phyloP scores from a whole-genome alignment of 2,888 invertebrate species.

The Strigamia crassipes region DNA sequence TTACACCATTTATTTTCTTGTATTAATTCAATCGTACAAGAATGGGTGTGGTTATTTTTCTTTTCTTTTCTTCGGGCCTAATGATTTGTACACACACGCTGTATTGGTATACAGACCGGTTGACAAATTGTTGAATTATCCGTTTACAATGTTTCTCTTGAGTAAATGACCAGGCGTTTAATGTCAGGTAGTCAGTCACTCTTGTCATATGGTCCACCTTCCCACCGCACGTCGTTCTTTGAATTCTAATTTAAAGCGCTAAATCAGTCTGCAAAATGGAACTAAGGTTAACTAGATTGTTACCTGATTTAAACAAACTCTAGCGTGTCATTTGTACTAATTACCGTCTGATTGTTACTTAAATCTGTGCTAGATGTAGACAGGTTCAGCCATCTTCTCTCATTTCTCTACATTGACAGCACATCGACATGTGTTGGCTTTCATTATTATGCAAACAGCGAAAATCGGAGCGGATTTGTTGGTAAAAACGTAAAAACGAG shows the following conservation, averaged over 20 bases:
- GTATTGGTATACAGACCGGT: background rate
- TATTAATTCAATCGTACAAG: background rate
- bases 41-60: background rate
- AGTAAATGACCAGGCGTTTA: conserved; percentile 4
- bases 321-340: background rate
- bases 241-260: background rate
- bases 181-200: conserved; percentile 10
- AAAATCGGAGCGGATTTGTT: too few species aligned
- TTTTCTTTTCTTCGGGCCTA: too few species aligned
- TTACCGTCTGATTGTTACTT: background rate
- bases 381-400: too few species aligned
- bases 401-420: too few species aligned
- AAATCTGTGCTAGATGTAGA: too few species aligned
- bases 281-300: background rate
- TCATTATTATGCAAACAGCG: too few species aligned
- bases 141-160: background rate
- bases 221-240: background rate
- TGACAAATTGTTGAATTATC: background rate
- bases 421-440: too few species aligned
- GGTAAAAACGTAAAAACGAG: too few species aligned
- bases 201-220: background rate
- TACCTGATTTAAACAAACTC: background rate
- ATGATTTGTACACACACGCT: background rate
- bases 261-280: background rate
- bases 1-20: background rate